Percentiles rank a stretch among this genome's conserved stretches.
Conservation (phyloP, 2,888 invertebrate species). For the Heliconius aoede region DNA sequence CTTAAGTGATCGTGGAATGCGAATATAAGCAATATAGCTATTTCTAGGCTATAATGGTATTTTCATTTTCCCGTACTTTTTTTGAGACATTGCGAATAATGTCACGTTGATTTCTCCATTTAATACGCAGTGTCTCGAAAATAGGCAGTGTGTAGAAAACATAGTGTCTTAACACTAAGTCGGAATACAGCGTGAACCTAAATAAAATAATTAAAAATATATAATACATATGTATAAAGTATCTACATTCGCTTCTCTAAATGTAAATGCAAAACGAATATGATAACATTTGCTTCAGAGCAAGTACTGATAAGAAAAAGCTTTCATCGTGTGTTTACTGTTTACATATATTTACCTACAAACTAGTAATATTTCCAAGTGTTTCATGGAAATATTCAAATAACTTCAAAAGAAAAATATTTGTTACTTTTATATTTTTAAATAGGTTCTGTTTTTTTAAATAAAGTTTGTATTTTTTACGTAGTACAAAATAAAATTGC, state of each 20-base stretch:
- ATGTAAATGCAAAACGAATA: slow-evolving; percentile 1
- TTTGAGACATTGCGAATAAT: not conserved
- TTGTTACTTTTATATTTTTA: too few relatives aligned
- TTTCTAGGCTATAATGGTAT: not conserved
- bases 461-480: too few relatives aligned
- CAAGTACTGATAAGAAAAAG: not conserved
- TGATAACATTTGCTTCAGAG: not conserved
- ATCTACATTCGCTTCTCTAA: too few relatives aligned
- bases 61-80: too few relatives aligned
- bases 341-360: slow-evolving; percentile 5
- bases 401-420: too few relatives aligned
- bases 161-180: not conserved
- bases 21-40: slow-evolving; percentile 2
- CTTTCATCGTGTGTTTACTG: not conserved
- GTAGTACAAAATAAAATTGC: too few relatives aligned
- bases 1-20: not conserved
- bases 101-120: not conserved
- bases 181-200: not conserved
- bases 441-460: too few relatives aligned
- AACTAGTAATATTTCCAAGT: not conserved
- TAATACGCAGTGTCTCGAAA: not conserved
- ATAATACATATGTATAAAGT: too few relatives aligned
- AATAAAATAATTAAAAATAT: too few relatives aligned
- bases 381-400: not conserved
- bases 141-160: too few relatives aligned